Evolutionary conservation across 2,888 invertebrate genomes (phyloP).

Genomic region (Platyscelio sp.): DNA sequence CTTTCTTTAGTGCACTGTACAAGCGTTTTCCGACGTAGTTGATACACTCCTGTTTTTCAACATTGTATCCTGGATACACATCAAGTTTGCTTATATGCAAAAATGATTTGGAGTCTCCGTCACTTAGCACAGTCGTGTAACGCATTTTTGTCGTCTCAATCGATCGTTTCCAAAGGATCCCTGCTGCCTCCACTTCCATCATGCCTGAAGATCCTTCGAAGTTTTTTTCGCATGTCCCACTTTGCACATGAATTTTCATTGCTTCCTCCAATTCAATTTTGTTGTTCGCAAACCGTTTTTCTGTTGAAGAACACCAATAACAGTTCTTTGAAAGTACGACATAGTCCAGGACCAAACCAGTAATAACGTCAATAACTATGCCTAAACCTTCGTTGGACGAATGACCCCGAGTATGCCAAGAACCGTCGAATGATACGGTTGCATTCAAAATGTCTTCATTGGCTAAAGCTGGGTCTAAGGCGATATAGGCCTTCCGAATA

Average conservation of each 20-base stretch:
- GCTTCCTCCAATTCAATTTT: conserved; percentile 17
- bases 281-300: conserved; percentile 11
- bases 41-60: conserved; percentile 27
- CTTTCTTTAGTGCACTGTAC: conserved; percentile 5
- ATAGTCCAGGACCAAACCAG: conserved; percentile 32
- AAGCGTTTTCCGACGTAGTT: conserved; percentile 33
- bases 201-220: conserved; percentile 21
- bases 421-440: conserved; percentile 28
- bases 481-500: conserved; percentile 13
- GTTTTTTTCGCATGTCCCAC: conserved; percentile 25
- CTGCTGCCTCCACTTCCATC: conserved; percentile 26
- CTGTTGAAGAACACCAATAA: not conserved
- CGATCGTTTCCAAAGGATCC: conserved; percentile 28
- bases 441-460: conserved; percentile 15
- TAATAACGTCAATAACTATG: conserved; percentile 28
- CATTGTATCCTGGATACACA: not conserved
- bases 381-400: conserved; percentile 24
- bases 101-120: conserved; percentile 27
- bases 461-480: not conserved
- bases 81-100: conserved; percentile 9
- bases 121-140: not conserved
- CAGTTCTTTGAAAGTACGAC: conserved; percentile 30
- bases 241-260: conserved; percentile 6
- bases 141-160: conserved; percentile 32
- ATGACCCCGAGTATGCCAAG: conserved; percentile 36